Conservation (phyloP, 2,888 invertebrate genomes). For the Drosophila kokeensis region DNA sequence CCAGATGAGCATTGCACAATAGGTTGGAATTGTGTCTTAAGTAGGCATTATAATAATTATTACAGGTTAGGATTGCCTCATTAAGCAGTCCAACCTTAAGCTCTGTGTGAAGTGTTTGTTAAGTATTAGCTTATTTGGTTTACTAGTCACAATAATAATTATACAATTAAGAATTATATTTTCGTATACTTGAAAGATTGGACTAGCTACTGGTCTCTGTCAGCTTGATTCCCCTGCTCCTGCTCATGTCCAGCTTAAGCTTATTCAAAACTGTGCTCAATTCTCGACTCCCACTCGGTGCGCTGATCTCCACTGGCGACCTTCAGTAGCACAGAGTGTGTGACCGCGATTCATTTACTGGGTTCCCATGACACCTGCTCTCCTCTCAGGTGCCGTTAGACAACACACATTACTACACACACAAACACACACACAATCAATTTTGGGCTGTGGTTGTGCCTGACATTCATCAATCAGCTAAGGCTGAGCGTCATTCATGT, state of each 20-base stretch:
- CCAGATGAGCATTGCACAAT: not conserved
- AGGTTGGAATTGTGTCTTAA: not conserved
- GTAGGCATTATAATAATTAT: not conserved
- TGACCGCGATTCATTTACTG: slow-evolving; percentile 63
- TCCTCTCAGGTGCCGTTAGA: slow-evolving; percentile 57
- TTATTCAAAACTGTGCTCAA: slow-evolving; percentile 1
- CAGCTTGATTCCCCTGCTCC: not conserved
- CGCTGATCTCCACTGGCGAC: slow-evolving; percentile 60
- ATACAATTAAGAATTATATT: not conserved
- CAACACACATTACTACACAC: slow-evolving; percentile 5
- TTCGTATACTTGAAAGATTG: not conserved
- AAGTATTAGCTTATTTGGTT: not conserved
- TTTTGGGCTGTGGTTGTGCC: slow-evolving; percentile 46
- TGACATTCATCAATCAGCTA: slow-evolving; percentile 75
- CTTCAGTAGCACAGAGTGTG: slow-evolving; percentile 59
- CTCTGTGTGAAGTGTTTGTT: not conserved
- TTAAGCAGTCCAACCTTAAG: too few species aligned
- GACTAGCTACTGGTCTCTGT: not conserved
- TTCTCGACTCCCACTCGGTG: slow-evolving; percentile 44
- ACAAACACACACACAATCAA: not conserved
- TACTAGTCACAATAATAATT: not conserved
- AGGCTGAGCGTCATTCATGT: slow-evolving; percentile 46
- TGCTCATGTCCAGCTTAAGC: not conserved
- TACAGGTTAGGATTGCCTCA: not conserved
- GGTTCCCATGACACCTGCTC: slow-evolving; percentile 76